phyloP scores from a whole-genome alignment of 2,113 vertebrate genomes.

The Rafetus swinhoei region DNA sequence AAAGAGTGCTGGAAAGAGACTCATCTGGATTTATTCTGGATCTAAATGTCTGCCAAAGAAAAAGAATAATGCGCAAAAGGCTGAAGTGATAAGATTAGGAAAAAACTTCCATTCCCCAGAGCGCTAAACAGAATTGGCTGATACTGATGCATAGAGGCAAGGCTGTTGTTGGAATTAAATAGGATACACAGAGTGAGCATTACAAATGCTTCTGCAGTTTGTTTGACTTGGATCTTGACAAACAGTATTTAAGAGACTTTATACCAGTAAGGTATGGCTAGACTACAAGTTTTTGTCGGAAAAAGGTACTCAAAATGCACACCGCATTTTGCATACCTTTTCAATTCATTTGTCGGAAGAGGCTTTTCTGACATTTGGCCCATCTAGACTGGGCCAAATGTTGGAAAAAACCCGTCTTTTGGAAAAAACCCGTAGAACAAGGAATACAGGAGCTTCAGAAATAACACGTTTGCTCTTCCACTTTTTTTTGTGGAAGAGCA shows the following conservation, averaged over 20 bases:
- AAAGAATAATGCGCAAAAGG: slow-evolving; percentile 11
- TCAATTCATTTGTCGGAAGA: too few species aligned
- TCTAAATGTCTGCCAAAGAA: slow-evolving; percentile 52
- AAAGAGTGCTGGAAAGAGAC: neutral
- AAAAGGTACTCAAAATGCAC: too few species aligned
- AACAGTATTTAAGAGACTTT: neutral
- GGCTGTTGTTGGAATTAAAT: neutral
- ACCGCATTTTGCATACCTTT: too few species aligned
- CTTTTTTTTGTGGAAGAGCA: too few species aligned
- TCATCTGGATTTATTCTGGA: slow-evolving; percentile 29
- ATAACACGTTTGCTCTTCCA: too few species aligned
- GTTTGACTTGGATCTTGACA: neutral
- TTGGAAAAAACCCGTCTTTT: too few species aligned
- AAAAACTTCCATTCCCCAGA: neutral
- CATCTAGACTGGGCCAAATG: too few species aligned
- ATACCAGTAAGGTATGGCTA: neutral
- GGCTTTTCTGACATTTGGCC: too few species aligned
- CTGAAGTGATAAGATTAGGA: slow-evolving; percentile 39
- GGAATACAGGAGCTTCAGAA: too few species aligned
- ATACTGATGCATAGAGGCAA: slow-evolving; percentile 2
- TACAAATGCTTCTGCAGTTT: neutral
- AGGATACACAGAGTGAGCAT: neutral
- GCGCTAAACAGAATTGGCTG: neutral
- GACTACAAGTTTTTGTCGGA: too few species aligned
- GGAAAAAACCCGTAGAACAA: too few species aligned